Base-by-base conservation (phyloP, 2,113 vertebrate species). In the Cygnus atratus region DNA sequence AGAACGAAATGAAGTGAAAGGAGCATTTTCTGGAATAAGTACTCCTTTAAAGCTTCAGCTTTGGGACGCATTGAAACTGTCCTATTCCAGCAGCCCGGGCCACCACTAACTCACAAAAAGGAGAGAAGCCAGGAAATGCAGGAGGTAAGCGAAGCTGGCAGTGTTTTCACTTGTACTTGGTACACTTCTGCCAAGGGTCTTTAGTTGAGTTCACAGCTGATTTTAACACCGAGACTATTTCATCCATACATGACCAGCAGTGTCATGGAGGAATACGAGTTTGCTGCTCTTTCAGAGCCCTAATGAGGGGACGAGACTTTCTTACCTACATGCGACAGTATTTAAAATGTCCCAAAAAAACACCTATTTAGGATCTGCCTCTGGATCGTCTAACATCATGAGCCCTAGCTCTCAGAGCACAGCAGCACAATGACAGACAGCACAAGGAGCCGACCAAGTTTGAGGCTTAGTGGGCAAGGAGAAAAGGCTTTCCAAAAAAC, bases 331-430 rank as follows among this genome's bases (percentile, higher is more conserved):
- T 44, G 31, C 31, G 44, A 22, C 33, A 71, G 6, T 25, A 70
- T 35, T 26, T 43, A 70, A 18, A 62, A 7, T 11, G 35, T 26
- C 58, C 76, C 1, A 1, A 75, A 78, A 37, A 79, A 22, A 24
- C 46, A 84, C 17, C 31, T 28, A 8, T 59, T 61, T 71, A 35
- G 15, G 43, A 81, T 25, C 7, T 44, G 59, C 26, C 55, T 5
- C 15, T 50, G 57, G 33, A 61, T 43, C 33, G 68, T 55, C 33
- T 39, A 17, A 9, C 41, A 20, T 8, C 20, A 11, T 14, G 39
- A 86, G 39, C 62, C 44, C 13, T 13, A 87, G 55, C 25, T 80
- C 62, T n/a, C 44, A n/a, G 66, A 1, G 2, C 0, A 0, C 37
- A 65, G 39, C 35, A 57, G 13, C 20, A 24, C 61, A n/a, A 3